Conservation (phyloP, 2,113 vertebrate species). For the Drymodes brunneopygia region DNA sequence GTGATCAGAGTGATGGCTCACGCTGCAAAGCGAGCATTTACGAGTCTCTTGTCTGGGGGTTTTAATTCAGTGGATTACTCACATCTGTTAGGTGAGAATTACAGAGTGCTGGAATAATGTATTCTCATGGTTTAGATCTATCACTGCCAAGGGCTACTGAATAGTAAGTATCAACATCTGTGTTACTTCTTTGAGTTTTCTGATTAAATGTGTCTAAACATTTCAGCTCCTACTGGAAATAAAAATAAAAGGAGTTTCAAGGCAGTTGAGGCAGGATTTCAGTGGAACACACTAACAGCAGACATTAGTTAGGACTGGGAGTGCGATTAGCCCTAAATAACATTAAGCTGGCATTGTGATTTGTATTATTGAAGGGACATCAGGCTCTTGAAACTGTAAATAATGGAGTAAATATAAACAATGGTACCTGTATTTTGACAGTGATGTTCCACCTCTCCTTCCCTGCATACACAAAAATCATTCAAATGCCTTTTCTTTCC, state of each 20-base stretch:
- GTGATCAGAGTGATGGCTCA: slow-evolving; percentile 23
- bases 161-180: slow-evolving; percentile 79
- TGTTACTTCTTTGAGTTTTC: slow-evolving; percentile 72
- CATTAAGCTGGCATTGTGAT: slow-evolving; percentile 50
- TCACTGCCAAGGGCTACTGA: slow-evolving; percentile 80
- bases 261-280: slow-evolving; percentile 52
- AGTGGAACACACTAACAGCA: slow-evolving; percentile 45
- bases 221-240: slow-evolving; percentile 68
- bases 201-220: slow-evolving; percentile 77
- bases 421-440: slow-evolving; percentile 82
- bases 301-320: slow-evolving; percentile 56
- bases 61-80: slow-evolving; percentile 76
- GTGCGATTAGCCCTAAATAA: slow-evolving; percentile 69
- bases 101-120: slow-evolving; percentile 72
- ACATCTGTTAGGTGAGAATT: slow-evolving; percentile 81
- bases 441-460: slow-evolving; percentile 77
- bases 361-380: slow-evolving; percentile 69
- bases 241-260: slow-evolving; percentile 67
- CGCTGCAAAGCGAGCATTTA: slow-evolving; percentile 35
- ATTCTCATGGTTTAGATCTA: slow-evolving; percentile 75
- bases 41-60: slow-evolving; percentile 54
- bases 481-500: slow-evolving; percentile 84
- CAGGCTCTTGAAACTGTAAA: slow-evolving; percentile 69
- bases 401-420: slow-evolving; percentile 79
- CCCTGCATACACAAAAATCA: slow-evolving; percentile 73